These are phyloP conservation scores for Sebastes hubbsi DNA, from an alignment of 2,797 vertebrate species.

Conservation along the genomic window DNA sequence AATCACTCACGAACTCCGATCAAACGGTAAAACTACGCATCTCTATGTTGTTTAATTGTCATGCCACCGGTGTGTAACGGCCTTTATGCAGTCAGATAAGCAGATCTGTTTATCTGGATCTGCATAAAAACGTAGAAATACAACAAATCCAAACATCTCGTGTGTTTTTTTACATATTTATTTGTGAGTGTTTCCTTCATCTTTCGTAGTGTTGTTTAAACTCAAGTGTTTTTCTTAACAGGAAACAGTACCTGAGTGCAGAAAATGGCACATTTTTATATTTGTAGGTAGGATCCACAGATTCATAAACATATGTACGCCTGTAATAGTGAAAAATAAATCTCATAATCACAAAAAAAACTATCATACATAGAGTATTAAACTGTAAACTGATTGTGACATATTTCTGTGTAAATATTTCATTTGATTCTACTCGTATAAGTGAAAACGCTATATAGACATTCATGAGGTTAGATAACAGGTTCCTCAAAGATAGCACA, in stretches of 20 bases:
- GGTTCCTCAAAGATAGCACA: conserved; percentile 61
- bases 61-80: too few relatives aligned
- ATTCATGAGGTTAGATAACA: conserved; percentile 64
- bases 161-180: conserved; percentile 66
- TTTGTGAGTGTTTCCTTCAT: conserved; percentile 63
- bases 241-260: conserved; percentile 68
- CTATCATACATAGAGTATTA: conserved; percentile 48
- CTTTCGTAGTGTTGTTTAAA: conserved; percentile 17
- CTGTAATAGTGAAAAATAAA: conserved; percentile 45
- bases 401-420: conserved; percentile 50
- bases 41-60: too few relatives aligned
- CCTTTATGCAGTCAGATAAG: not conserved
- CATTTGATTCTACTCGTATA: conserved; percentile 51
- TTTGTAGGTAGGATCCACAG: conserved; percentile 50
- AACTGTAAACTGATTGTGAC: conserved; percentile 59
- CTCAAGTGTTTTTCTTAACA: conserved; percentile 42
- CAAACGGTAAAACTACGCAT: too few relatives aligned
- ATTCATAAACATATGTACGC: conserved; percentile 32
- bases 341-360: conserved; percentile 44
- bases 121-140: not conserved
- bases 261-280: conserved; percentile 60
- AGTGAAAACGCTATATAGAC: conserved; percentile 65
- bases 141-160: not conserved
- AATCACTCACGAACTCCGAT: too few relatives aligned
- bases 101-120: not conserved